These are phyloP conservation scores for Agrochola macilenta DNA, from an alignment of 2,888 invertebrate genomes.

Conservation along the genomic window DNA sequence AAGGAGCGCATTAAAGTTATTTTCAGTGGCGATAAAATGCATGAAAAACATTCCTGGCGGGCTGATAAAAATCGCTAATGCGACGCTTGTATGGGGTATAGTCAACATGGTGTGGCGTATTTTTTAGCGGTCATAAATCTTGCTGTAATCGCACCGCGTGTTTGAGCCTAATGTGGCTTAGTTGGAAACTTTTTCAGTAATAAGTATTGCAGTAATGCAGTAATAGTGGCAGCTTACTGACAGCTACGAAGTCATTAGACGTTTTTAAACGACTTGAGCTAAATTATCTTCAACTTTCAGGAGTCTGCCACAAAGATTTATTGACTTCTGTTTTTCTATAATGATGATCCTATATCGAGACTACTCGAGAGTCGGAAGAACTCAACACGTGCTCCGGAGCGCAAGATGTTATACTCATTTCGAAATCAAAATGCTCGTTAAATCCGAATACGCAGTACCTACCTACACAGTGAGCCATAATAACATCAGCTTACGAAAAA, in stretches of 20 bases:
- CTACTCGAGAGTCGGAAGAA: background rate
- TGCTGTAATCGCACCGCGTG: conserved; percentile 27
- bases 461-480: background rate
- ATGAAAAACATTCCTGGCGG: conserved; percentile 30
- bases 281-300: conserved; percentile 22
- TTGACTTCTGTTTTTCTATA: conserved; percentile 34
- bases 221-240: conserved; percentile 29
- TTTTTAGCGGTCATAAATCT: conserved; percentile 52
- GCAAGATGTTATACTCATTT: conserved; percentile 8
- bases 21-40: conserved; percentile 54
- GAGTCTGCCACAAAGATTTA: conserved; percentile 23
- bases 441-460: background rate
- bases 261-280: conserved; percentile 11
- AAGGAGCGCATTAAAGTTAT: conserved; percentile 47
- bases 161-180: conserved; percentile 31
- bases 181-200: conserved; percentile 41
- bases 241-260: conserved; percentile 35
- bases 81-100: conserved; percentile 30
- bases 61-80: conserved; percentile 57
- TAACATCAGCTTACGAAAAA: conserved; percentile 6
- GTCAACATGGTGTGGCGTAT: conserved; percentile 17
- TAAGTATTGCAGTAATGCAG: conserved; percentile 25
- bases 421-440: background rate
- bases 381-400: background rate
- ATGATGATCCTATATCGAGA: conserved; percentile 5